These are phyloP conservation scores for Amphimallon solstitiale DNA, from an alignment of 2,888 invertebrate genomes.

Conservation along the genomic window DNA sequence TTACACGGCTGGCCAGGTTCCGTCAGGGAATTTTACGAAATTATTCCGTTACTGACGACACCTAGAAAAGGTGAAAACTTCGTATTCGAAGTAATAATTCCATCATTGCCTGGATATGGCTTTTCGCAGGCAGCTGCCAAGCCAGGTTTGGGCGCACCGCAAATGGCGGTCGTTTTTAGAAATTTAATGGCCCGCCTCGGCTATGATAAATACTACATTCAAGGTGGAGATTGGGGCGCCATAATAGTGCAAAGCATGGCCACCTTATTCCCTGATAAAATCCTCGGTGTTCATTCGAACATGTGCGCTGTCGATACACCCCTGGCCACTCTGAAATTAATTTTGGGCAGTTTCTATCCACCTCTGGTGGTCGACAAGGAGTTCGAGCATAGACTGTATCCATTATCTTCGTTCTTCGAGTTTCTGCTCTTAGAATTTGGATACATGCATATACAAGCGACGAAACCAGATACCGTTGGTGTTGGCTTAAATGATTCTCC, in stretches of 20 bases:
- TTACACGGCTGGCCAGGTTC: slow-evolving; percentile 95
- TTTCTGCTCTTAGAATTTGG: slow-evolving; percentile 67
- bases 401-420: slow-evolving; percentile 63
- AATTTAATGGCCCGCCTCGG: slow-evolving; percentile 79
- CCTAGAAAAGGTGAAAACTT: slow-evolving; percentile 66
- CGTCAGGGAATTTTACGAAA: slow-evolving; percentile 81
- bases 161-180: slow-evolving; percentile 70
- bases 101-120: slow-evolving; percentile 67
- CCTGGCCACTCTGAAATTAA: slow-evolving; percentile 64
- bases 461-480: slow-evolving; percentile 88
- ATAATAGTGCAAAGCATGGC: slow-evolving; percentile 71
- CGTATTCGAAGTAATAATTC: slow-evolving; percentile 74
- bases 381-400: slow-evolving; percentile 66
- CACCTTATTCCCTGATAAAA: slow-evolving; percentile 70
- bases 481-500: slow-evolving; percentile 77
- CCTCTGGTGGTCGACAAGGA: slow-evolving; percentile 67
- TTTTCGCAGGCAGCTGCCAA: slow-evolving; percentile 68
- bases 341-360: slow-evolving; percentile 69
- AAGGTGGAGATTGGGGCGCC: slow-evolving; percentile 88
- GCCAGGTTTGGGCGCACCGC: slow-evolving; percentile 69
- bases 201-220: slow-evolving; percentile 72
- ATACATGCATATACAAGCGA: slow-evolving; percentile 82
- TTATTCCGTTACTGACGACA: slow-evolving; percentile 73
- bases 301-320: slow-evolving; percentile 46
- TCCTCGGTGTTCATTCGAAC: slow-evolving; percentile 71